Percentiles rank a stretch among this genome's conserved stretches.
Conservation (phyloP, 2,888 invertebrate genomes). For the Amphipyra berbera region DNA sequence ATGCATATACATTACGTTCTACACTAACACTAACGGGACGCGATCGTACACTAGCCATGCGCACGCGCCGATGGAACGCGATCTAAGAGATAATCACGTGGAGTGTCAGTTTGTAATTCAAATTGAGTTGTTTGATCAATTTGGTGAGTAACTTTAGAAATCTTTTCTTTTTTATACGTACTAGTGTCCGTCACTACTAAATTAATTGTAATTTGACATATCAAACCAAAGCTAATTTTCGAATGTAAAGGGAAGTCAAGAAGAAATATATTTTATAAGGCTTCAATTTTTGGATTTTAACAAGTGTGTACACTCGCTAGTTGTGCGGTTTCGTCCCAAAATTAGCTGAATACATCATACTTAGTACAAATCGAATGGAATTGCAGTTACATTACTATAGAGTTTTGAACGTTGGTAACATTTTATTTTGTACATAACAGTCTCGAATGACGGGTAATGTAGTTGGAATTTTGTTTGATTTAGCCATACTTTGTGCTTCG, state of each 20-base stretch:
- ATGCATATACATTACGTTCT: conserved; percentile 53
- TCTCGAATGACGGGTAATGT: conserved; percentile 69
- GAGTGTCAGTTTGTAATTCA: conserved; percentile 28
- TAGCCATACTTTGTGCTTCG: conserved; percentile 61
- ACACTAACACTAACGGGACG: conserved; percentile 54
- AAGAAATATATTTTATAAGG: conserved; percentile 12
- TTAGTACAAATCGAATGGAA: conserved; percentile 70
- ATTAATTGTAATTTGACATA: conserved; percentile 54
- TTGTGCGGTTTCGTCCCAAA: conserved; percentile 69
- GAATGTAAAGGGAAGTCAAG: conserved; percentile 33
- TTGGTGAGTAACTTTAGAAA: conserved; percentile 43
- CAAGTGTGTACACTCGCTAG: conserved; percentile 44
- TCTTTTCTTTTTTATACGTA: conserved; percentile 28
- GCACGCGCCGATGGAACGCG: conserved; percentile 37
- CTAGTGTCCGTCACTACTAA: conserved; percentile 44
- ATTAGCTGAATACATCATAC: conserved; percentile 69
- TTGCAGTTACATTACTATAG: conserved; percentile 68
- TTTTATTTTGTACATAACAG: conserved; percentile 79
- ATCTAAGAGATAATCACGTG: conserved; percentile 31
- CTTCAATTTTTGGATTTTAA: conserved; percentile 28
- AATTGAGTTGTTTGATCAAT: conserved; percentile 33
- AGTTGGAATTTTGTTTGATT: conserved; percentile 70
- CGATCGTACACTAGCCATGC: conserved; percentile 50
- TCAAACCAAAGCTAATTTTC: conserved; percentile 51
- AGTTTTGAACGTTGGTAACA: conserved; percentile 69